Percentiles rank a stretch among this genome's conserved stretches.
phyloP scores from a whole-genome alignment of 2,113 vertebrate genomes.

The Ramphastos sulfuratus region DNA sequence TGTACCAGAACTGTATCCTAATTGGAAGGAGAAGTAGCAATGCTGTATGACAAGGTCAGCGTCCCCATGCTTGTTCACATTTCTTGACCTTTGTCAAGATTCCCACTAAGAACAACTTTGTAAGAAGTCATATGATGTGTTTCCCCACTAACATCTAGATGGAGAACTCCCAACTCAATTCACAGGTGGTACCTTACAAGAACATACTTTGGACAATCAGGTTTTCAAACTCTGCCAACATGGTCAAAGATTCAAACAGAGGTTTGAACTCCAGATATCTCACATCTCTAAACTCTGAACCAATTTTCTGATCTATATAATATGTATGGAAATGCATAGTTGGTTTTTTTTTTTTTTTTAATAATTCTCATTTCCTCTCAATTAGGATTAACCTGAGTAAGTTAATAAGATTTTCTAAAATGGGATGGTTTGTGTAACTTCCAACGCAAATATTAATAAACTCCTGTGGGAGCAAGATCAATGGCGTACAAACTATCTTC shows the following conservation, averaged over 20 bases:
- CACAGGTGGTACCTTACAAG: neutral
- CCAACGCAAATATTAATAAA: slow-evolving; percentile 65
- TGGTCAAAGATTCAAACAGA: neutral
- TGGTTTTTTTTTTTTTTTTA: neutral
- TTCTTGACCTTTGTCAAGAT: neutral
- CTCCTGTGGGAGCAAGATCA: slow-evolving; percentile 41
- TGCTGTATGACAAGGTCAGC: neutral
- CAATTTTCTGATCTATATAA: neutral
- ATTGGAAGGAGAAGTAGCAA: neutral
- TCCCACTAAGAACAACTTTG: neutral
- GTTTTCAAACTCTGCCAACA: neutral
- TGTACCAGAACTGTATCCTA: neutral
- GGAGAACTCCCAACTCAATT: neutral
- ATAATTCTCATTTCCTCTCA: slow-evolving; percentile 32
- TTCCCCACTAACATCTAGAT: neutral
- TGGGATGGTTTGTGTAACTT: slow-evolving; percentile 32
- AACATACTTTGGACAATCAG: neutral
- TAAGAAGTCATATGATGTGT: neutral
- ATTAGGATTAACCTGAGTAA: slow-evolving; percentile 31
- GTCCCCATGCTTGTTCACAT: neutral
- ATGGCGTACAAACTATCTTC: slow-evolving; percentile 18
- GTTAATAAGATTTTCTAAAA: slow-evolving; percentile 31
- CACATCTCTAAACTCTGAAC: slow-evolving; percentile 8
- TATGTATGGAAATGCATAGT: slow-evolving; percentile 6
- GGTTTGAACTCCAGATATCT: neutral